Conservation (phyloP, 2,113 vertebrate genomes). For the Bothrops jararaca region DNA sequence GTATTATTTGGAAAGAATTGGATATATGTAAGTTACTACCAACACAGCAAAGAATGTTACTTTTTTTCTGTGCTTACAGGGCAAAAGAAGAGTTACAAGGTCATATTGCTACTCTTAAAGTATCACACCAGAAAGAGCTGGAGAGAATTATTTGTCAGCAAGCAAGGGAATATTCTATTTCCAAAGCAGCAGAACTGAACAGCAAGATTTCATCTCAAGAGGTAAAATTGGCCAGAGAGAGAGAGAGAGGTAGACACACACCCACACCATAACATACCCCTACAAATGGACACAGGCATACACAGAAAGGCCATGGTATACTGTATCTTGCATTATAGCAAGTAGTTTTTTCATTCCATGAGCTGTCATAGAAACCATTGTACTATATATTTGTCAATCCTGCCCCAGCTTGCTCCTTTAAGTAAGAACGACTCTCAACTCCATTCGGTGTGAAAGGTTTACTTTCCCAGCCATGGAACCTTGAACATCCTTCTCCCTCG, state of each 20-base stretch:
- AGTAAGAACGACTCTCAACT: too few species aligned
- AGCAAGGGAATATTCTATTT: constrained; percentile 83
- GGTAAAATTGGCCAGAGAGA: constrained; percentile 64
- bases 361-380: background rate
- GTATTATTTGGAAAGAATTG: background rate
- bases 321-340: background rate
- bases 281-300: background rate
- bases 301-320: background rate
- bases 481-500: too few species aligned
- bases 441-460: too few species aligned
- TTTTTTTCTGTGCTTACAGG: constrained; percentile 62
- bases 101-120: constrained; percentile 74
- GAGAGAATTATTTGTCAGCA: constrained; percentile 77
- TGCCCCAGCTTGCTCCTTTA: too few species aligned
- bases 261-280: background rate
- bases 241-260: background rate
- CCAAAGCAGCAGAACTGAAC: constrained; percentile 81
- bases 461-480: too few species aligned
- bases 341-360: background rate
- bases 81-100: constrained; percentile 69
- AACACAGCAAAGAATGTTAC: background rate
- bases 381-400: too few species aligned
- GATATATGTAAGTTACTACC: background rate
- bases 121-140: constrained; percentile 75
- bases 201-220: constrained; percentile 81